Conservation (phyloP, 2,113 vertebrate genomes). For the Hyaena hyaena region DNA sequence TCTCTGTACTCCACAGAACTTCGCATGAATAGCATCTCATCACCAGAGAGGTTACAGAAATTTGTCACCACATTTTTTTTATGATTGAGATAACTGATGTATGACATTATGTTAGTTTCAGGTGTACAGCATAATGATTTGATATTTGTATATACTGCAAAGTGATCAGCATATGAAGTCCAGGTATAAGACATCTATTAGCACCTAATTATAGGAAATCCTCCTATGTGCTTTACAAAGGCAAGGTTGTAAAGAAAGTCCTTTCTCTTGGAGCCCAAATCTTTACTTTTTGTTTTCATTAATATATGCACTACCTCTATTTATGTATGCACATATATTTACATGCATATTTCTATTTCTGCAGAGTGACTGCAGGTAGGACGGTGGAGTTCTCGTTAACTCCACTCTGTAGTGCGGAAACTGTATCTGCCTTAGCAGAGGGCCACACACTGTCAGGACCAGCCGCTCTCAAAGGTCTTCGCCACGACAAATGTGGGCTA, state of each 20-base stretch:
- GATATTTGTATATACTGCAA: neutral
- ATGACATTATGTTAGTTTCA: neutral
- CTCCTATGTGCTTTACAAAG: neutral
- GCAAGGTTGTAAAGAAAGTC: neutral
- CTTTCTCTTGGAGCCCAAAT: neutral
- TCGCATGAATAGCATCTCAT: neutral
- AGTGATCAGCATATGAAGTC: neutral
- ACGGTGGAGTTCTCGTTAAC: neutral
- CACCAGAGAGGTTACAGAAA: constrained; percentile 27
- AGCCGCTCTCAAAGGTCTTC: neutral
- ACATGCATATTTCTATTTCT: neutral
- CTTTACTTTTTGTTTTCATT: neutral
- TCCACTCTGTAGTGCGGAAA: neutral
- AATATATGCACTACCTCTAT: neutral
- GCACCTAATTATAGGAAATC: neutral
- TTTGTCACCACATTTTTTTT: neutral
- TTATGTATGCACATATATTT: neutral
- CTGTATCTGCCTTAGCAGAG: neutral
- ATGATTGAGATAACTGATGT: neutral
- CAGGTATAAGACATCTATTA: neutral
- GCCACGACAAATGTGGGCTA: neutral
- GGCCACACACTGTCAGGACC: neutral
- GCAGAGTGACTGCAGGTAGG: neutral
- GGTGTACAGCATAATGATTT: neutral
- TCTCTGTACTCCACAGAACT: neutral